Conservation (phyloP, 2,113 vertebrate species). For the Rhagologus leucostigma region DNA sequence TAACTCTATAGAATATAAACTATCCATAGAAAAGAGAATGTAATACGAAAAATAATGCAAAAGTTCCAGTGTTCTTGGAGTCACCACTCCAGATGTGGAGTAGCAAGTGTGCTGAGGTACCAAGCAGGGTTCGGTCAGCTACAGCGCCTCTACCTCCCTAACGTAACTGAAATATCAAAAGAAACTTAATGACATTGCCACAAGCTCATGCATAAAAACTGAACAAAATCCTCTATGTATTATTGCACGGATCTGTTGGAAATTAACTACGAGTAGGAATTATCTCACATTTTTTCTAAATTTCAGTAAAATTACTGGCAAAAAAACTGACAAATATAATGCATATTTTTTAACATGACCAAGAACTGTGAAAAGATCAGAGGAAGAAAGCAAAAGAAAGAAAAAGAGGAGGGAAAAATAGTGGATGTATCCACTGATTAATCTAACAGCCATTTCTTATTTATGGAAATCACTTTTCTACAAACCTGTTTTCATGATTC, state of each 20-base stretch:
- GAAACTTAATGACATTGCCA: neutral
- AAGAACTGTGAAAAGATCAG: neutral
- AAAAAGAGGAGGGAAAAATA: accelerated
- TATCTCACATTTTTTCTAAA: neutral
- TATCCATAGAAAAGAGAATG: neutral
- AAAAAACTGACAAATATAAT: neutral
- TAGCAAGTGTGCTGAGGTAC: neutral
- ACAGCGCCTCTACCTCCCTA: neutral
- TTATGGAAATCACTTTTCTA: conserved; percentile 20
- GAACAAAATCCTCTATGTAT: neutral
- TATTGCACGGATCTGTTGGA: neutral
- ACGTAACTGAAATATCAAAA: neutral
- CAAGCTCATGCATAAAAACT: neutral
- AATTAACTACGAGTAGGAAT: neutral
- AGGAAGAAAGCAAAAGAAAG: neutral
- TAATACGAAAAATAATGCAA: neutral
- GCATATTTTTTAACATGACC: neutral
- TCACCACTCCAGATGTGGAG: neutral
- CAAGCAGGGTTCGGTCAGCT: neutral
- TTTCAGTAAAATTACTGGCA: neutral
- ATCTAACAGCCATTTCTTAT: neutral
- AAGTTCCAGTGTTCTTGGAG: neutral
- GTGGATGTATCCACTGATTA: neutral
- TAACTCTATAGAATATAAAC: neutral
- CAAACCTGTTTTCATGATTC: conserved; percentile 18